Percentiles rank a stretch among this genome's conserved stretches.
phyloP scores from a whole-genome alignment of 2,797 vertebrate genomes.

The Arctocebus calabarensis region DNA sequence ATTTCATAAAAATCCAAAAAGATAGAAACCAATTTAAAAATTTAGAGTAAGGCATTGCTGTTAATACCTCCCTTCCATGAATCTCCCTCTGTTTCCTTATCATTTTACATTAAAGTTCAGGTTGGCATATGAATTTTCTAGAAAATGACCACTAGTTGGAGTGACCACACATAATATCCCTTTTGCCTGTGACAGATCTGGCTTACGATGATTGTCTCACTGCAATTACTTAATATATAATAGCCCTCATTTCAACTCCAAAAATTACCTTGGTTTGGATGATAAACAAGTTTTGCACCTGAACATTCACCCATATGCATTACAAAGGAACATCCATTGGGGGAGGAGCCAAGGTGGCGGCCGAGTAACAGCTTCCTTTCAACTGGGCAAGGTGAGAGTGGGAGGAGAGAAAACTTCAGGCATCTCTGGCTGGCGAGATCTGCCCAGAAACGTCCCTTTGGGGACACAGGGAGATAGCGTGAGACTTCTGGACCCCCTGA shows the following conservation, averaged over 20 bases:
- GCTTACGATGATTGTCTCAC: not conserved
- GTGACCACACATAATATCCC: not conserved
- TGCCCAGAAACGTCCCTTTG: too few relatives aligned
- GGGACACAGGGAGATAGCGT: too few relatives aligned
- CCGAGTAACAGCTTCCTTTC: too few relatives aligned
- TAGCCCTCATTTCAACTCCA: not conserved
- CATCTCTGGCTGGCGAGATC: too few relatives aligned
- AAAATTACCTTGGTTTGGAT: not conserved
- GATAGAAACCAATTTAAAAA: not conserved
- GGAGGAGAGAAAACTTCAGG: too few relatives aligned
- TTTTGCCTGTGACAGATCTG: not conserved
- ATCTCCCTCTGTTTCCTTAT: not conserved
- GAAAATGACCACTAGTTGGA: not conserved
- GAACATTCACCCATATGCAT: not conserved
- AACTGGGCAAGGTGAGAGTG: too few relatives aligned
- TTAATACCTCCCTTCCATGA: not conserved
- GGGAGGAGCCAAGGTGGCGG: too few relatives aligned
- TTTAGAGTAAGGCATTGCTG: not conserved
- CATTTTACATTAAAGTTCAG: not conserved
- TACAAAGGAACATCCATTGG: not conserved
- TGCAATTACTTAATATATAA: not conserved
- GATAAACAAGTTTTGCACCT: not conserved
- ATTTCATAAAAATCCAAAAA: not conserved
- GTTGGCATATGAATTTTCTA: not conserved
- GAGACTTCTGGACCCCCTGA: too few relatives aligned